phyloP scores from a whole-genome alignment of 2,888 invertebrate species.

The Acheta domesticus region DNA sequence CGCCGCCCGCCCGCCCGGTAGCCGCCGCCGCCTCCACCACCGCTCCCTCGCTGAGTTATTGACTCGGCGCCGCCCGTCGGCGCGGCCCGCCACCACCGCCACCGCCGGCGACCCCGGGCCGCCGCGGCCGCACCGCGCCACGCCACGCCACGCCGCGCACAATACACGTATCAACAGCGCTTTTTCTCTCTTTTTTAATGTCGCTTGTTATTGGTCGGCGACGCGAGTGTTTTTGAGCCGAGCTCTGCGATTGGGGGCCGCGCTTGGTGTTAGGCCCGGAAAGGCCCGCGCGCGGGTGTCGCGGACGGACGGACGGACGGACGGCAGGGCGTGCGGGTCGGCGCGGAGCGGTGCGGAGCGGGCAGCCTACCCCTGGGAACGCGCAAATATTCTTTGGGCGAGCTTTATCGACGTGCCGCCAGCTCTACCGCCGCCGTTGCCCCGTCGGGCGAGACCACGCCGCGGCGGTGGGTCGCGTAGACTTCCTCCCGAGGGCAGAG shows the following conservation, averaged over 20 bases:
- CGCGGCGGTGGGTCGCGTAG: too few species aligned
- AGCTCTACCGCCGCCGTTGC: background rate
- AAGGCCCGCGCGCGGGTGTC: too few species aligned
- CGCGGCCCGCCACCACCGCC: background rate
- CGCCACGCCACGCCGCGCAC: background rate
- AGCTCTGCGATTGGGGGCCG: background rate
- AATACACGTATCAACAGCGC: constrained; percentile 1
- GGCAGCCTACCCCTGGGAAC: background rate
- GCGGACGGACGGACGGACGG: too few species aligned
- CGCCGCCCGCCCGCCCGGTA: background rate
- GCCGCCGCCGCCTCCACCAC: background rate
- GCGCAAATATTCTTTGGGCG: constrained; percentile 1
- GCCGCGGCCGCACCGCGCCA: background rate
- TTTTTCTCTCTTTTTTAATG: background rate
- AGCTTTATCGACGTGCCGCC: background rate
- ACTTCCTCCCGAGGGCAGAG: too few species aligned
- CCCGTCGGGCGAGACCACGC: background rate
- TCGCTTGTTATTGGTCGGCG: background rate
- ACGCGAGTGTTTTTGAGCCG: background rate
- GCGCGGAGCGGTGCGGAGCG: background rate
- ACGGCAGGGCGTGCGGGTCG: background rate
- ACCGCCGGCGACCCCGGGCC: constrained; percentile 18
- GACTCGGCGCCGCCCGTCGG: background rate
- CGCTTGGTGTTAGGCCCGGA: background rate
- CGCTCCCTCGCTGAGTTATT: constrained; percentile 18